Evolutionary conservation across 2,888 invertebrate genomes (phyloP).

Genomic region (Melieria crassipennis): DNA sequence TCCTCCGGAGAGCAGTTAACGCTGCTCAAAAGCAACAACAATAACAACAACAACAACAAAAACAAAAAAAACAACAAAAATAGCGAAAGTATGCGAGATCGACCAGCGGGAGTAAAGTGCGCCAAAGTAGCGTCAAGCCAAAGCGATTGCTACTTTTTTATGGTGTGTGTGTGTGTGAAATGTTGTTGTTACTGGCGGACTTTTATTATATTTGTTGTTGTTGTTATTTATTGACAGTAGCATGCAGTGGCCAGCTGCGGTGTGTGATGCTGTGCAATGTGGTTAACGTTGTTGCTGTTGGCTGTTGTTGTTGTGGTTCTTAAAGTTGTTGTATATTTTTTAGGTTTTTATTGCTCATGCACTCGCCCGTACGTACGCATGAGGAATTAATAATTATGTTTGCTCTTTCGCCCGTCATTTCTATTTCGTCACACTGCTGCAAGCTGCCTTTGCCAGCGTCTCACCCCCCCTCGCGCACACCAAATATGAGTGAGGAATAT

Average conservation of each 20-base stretch:
- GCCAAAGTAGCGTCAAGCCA: no score
- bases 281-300: background rate
- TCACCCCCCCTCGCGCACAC: no score
- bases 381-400: slow-evolving; percentile 28
- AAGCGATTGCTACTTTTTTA: no score
- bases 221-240: slow-evolving; percentile 18
- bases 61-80: no score
- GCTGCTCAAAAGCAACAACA: slow-evolving; percentile 1
- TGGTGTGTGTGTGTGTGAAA: no score
- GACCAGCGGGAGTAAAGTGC: slow-evolving; percentile 10
- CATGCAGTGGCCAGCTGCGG: no score
- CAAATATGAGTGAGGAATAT: no score
- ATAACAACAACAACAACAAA: background rate
- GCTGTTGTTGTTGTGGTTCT: slow-evolving; percentile 13
- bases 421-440: no score
- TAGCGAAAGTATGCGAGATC: background rate
- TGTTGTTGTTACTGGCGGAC: background rate
- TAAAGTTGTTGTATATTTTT: slow-evolving; percentile 7
- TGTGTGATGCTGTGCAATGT: no score
- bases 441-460: no score
- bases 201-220: slow-evolving; percentile 25
- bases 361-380: background rate
- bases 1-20: slow-evolving; percentile 32
- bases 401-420: background rate
- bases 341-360: background rate